Evolutionary conservation across 2,113 vertebrate genomes (phyloP).

Genomic region (Arvicanthis niloticus): DNA sequence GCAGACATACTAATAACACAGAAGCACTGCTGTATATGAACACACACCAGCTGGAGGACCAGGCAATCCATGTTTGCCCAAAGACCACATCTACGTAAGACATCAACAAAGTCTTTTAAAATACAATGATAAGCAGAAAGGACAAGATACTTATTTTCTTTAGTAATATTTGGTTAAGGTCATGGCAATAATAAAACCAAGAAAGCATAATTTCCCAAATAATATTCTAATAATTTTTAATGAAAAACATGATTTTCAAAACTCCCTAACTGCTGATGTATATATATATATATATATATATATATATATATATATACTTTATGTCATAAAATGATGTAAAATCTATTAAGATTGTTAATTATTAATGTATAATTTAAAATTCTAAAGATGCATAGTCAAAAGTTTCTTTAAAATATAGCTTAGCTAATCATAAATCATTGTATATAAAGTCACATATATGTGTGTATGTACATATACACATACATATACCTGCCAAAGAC

Average conservation of each 20-base stretch:
- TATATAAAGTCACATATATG: not conserved
- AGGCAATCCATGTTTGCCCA: not conserved
- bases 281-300: too few relatives aligned
- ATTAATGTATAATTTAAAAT: constrained; percentile 7
- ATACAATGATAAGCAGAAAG: not conserved
- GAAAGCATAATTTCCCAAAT: not conserved
- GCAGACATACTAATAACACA: not conserved
- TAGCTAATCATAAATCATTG: not conserved
- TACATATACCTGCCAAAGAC: not conserved
- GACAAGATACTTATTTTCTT: not conserved
- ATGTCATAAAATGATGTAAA: constrained; percentile 21
- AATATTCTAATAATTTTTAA: not conserved
- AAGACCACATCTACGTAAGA: not conserved
- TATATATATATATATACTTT: not conserved
- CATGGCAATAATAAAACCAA: not conserved
- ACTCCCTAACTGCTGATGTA: not conserved
- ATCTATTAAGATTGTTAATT: constrained; percentile 8
- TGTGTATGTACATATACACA: too few relatives aligned
- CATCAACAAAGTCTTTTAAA: not conserved
- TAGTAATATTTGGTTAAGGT: not conserved
- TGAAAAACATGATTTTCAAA: not conserved
- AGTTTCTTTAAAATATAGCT: not conserved
- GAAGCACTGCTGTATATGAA: not conserved
- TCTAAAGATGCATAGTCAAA: constrained; percentile 26
- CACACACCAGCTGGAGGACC: not conserved